Conservation (phyloP, 2,797 vertebrate species). For the Sphenodon punctatus region DNA sequence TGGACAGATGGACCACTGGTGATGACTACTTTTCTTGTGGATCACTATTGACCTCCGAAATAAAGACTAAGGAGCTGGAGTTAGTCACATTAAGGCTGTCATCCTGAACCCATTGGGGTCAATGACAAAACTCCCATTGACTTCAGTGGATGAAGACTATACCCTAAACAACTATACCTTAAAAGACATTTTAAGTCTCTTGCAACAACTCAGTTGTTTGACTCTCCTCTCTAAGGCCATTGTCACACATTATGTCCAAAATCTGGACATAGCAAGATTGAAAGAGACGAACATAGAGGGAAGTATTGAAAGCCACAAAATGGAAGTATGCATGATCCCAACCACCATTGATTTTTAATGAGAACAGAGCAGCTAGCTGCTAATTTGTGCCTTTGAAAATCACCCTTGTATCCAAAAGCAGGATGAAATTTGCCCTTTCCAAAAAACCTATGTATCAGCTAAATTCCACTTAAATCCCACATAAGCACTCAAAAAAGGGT, state of each 20-base stretch:
- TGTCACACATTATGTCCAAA: not conserved
- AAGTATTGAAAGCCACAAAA: not conserved
- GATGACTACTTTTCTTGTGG: too few species aligned
- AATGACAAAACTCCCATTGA: too few species aligned
- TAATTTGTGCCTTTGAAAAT: conserved; percentile 40
- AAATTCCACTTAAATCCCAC: not conserved
- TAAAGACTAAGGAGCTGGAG: not conserved
- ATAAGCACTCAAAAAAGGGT: too few species aligned
- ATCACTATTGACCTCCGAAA: too few species aligned
- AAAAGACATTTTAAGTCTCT: not conserved
- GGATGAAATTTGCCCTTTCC: conserved; percentile 32
- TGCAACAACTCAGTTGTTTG: not conserved
- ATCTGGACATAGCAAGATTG: not conserved
- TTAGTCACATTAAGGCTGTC: not conserved
- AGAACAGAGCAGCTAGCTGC: conserved; percentile 9
- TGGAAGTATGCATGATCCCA: conserved; percentile 34
- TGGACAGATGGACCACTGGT: too few species aligned
- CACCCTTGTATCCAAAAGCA: conserved; percentile 36
- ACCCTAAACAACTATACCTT: too few species aligned
- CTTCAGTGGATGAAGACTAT: too few species aligned
- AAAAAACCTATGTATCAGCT: not conserved
- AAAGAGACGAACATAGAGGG: not conserved
- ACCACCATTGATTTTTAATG: not conserved
- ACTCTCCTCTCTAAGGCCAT: not conserved
- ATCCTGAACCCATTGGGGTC: too few species aligned